phyloP scores from a whole-genome alignment of 2,888 invertebrate species.

The Aphelenchoides bicaudatus region DNA sequence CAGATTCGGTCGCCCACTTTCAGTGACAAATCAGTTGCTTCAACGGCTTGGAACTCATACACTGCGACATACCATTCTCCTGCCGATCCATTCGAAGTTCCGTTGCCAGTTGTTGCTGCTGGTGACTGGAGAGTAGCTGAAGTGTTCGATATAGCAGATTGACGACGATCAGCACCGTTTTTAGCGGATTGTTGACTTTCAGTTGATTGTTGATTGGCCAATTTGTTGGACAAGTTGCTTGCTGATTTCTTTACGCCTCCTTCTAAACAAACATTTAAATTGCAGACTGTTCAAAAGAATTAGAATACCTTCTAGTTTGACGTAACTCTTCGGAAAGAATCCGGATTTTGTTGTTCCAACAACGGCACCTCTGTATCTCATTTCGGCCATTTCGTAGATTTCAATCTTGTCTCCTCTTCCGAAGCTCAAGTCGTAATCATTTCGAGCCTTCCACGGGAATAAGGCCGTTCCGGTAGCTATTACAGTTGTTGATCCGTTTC shows the following conservation, averaged over 20 bases:
- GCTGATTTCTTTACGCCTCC: background rate
- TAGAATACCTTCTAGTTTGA: conserved; percentile 39
- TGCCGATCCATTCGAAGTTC: background rate
- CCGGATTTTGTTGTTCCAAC: conserved; percentile 61
- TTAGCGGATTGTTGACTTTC: too few species aligned
- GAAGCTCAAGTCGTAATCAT: conserved; percentile 68
- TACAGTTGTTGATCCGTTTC: conserved; percentile 19
- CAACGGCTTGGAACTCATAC: conserved; percentile 82
- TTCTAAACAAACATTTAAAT: background rate
- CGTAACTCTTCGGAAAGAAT: conserved; percentile 61
- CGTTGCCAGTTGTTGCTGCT: conserved; percentile 4
- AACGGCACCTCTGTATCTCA: conserved; percentile 69
- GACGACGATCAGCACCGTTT: too few species aligned
- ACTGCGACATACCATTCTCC: conserved; percentile 72
- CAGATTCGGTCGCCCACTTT: conserved; percentile 71
- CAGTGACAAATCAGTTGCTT: conserved; percentile 76
- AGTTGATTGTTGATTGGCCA: too few species aligned
- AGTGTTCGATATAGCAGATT: too few species aligned
- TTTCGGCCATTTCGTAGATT: conserved; percentile 68
- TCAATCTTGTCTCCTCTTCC: conserved; percentile 68
- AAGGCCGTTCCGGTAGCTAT: conserved; percentile 45
- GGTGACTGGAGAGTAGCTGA: background rate
- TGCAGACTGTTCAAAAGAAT: background rate
- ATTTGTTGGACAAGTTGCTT: too few species aligned
- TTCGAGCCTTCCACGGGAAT: conserved; percentile 68